Evolutionary conservation across 2,113 vertebrate genomes (phyloP).

Genomic region (Ceyx margarethae): DNA sequence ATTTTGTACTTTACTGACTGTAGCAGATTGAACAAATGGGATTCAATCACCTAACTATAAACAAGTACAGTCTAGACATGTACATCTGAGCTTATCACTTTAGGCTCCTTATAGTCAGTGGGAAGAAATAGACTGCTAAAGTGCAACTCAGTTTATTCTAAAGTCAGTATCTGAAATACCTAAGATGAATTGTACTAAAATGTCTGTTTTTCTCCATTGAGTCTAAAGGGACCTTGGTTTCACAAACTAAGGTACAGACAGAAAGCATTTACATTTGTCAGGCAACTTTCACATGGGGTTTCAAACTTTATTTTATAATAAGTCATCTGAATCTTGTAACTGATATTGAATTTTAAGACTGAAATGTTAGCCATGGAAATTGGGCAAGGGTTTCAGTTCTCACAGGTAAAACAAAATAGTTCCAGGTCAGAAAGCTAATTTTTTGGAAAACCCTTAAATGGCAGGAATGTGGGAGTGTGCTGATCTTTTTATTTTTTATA

Average conservation of each 20-base stretch:
- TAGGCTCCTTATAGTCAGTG: neutral
- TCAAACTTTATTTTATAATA: neutral
- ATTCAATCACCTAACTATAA: neutral
- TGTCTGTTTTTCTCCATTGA: neutral
- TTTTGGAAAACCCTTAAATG: neutral
- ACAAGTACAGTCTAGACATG: neutral
- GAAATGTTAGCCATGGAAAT: neutral
- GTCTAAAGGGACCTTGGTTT: neutral
- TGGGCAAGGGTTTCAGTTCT: neutral
- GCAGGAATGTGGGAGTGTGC: neutral
- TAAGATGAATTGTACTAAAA: neutral
- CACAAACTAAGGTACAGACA: neutral
- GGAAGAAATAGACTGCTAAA: slow-evolving; percentile 1
- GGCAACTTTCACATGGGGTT: neutral
- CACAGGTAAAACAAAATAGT: rapidly evolving
- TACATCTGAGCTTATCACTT: slow-evolving; percentile 2
- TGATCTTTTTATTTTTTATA: neutral
- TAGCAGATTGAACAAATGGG: neutral
- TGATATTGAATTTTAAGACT: neutral
- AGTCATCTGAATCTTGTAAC: neutral
- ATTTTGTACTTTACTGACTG: neutral
- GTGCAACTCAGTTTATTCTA: slow-evolving; percentile 11
- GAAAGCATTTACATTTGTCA: neutral
- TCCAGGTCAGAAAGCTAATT: neutral
- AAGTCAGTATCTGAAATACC: neutral